Conservation (phyloP, 2,888 invertebrate genomes). For the Biston betularia region DNA sequence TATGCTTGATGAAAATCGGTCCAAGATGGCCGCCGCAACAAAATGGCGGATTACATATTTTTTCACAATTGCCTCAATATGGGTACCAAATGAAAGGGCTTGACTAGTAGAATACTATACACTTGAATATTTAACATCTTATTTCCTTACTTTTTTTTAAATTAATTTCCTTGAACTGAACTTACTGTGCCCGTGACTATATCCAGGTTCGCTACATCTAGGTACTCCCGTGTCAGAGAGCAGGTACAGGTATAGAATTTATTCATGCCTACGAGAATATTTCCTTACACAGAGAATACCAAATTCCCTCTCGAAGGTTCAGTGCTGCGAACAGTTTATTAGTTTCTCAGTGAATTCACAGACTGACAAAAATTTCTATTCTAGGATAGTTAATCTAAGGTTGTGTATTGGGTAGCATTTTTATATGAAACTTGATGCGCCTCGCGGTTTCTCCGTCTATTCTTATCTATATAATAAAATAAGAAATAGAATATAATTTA, state of each 20-base stretch:
- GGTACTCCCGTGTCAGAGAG: background rate
- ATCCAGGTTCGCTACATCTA: background rate
- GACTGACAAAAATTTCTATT: background rate
- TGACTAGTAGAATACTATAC: too few relatives aligned
- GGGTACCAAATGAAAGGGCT: too few relatives aligned
- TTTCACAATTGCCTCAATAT: too few relatives aligned
- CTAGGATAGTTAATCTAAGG: background rate
- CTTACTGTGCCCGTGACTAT: background rate
- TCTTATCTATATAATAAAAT: too few relatives aligned
- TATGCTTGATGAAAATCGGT: too few relatives aligned
- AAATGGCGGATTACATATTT: too few relatives aligned
- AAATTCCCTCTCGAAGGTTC: constrained; percentile 22
- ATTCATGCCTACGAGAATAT: constrained; percentile 29
- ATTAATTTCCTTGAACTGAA: background rate
- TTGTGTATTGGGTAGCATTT: background rate
- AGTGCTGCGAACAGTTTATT: constrained; percentile 19
- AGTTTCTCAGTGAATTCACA: constrained; percentile 21
- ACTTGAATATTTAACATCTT: too few relatives aligned
- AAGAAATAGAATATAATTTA: too few relatives aligned
- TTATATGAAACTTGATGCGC: background rate
- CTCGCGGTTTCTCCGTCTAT: too few relatives aligned
- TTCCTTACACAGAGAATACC: constrained; percentile 32
- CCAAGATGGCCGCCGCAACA: too few relatives aligned
- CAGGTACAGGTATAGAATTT: constrained; percentile 33
- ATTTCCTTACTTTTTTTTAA: too few relatives aligned